Conservation (phyloP, 2,113 vertebrate species). For the Odontesthes bonariensis region DNA sequence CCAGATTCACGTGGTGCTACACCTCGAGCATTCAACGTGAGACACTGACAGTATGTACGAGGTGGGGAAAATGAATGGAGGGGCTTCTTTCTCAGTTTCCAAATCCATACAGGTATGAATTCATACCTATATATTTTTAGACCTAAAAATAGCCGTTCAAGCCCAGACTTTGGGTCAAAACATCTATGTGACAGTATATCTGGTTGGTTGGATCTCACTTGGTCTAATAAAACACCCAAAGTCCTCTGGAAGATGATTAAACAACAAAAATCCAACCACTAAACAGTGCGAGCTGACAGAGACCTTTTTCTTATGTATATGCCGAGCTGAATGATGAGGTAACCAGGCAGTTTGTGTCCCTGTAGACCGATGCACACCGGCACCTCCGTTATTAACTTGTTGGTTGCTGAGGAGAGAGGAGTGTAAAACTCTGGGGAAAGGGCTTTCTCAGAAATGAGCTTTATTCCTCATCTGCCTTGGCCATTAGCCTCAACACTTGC, state of each 20-base stretch:
- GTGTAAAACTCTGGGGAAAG: slow-evolving; percentile 43
- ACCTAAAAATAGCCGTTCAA: slow-evolving; percentile 32
- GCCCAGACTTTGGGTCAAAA: slow-evolving; percentile 35
- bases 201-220: slow-evolving; percentile 27
- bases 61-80: neutral
- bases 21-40: neutral
- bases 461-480: slow-evolving; percentile 23
- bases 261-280: slow-evolving; percentile 31
- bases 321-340: slow-evolving; percentile 24
- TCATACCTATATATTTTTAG: neutral
- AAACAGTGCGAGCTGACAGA: slow-evolving; percentile 13
- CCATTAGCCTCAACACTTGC: slow-evolving; percentile 21
- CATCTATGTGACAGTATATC: slow-evolving; percentile 33
- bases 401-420: slow-evolving; percentile 53
- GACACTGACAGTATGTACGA: neutral
- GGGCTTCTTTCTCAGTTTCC: slow-evolving; percentile 12
- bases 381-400: slow-evolving; percentile 59
- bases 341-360: slow-evolving; percentile 50
- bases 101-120: slow-evolving; percentile 1
- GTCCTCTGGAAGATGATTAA: slow-evolving; percentile 30
- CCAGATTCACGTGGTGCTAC: neutral
- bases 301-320: neutral
- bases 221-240: slow-evolving; percentile 38
- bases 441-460: slow-evolving; percentile 8
- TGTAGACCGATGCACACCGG: slow-evolving; percentile 47